Conservation (phyloP, 1,140 invertebrate species). For the Anastrepha obliqua region DNA sequence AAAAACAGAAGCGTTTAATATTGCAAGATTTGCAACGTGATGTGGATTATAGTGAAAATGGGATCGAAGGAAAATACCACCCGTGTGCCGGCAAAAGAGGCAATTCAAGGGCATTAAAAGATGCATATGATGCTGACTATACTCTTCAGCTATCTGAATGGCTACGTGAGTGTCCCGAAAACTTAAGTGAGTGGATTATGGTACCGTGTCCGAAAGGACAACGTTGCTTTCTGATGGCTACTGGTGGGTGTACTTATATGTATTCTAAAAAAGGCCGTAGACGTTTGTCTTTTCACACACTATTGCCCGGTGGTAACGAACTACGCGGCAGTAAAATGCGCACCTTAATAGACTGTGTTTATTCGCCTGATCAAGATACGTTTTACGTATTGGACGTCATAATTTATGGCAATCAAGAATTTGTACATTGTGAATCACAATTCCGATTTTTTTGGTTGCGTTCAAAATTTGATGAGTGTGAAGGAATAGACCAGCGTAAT, state of each 20-base stretch:
- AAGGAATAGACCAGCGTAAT: conserved; percentile 54
- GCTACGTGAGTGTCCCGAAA: conserved; percentile 88
- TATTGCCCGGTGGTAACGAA: conserved; percentile 84
- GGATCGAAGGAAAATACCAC: not conserved
- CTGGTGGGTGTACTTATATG: conserved; percentile 82
- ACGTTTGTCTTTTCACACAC: conserved; percentile 78
- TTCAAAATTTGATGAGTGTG: conserved; percentile 64
- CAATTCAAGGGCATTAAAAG: conserved; percentile 2
- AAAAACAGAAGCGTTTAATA: conserved; percentile 55
- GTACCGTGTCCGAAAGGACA: conserved; percentile 89
- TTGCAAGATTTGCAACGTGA: conserved; percentile 54
- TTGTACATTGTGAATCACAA: conserved; percentile 84
- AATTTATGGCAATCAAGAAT: conserved; percentile 85
- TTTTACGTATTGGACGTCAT: conserved; percentile 89
- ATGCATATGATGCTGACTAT: conserved; percentile 48
- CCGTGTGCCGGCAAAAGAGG: not conserved
- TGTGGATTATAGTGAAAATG: not conserved
- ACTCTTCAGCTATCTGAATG: conserved; percentile 85
- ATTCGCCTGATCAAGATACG: conserved; percentile 78
- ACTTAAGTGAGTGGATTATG: conserved; percentile 86
- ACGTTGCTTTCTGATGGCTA: conserved; percentile 85
- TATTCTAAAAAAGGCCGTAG: conserved; percentile 83
- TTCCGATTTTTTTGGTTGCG: conserved; percentile 70
- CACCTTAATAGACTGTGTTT: conserved; percentile 87
- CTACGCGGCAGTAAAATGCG: conserved; percentile 62